phyloP scores from a whole-genome alignment of 2,113 vertebrate genomes.

The Periophthalmodon schlosseri region DNA sequence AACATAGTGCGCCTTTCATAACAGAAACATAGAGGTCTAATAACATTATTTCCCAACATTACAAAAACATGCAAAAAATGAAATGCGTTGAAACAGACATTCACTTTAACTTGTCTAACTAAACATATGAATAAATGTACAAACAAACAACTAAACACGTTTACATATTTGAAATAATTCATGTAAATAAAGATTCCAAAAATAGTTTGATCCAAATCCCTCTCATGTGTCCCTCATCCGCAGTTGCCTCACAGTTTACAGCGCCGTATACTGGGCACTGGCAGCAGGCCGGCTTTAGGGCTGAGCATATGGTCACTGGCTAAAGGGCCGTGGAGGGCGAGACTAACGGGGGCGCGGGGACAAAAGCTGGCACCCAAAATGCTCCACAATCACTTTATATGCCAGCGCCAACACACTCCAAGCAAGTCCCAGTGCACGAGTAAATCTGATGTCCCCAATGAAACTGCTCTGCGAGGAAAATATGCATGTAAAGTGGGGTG shows the following conservation, averaged over 20 bases:
- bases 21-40: no score
- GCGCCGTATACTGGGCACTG: background rate
- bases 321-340: constrained; percentile 31
- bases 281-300: constrained; percentile 42
- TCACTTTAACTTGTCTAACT: no score
- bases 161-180: background rate
- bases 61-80: no score
- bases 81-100: no score
- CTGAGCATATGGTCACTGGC: constrained; percentile 62
- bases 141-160: background rate
- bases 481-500: background rate
- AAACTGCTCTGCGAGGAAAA: background rate
- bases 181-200: background rate
- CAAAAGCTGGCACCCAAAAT: constrained; percentile 60
- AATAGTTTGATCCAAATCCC: background rate
- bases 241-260: background rate
- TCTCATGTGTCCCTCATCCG: background rate
- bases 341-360: constrained; percentile 31
- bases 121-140: background rate
- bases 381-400: constrained; percentile 56
- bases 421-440: constrained; percentile 14
- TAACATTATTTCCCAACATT: no score
- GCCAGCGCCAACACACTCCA: constrained; percentile 35
- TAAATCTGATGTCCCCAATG: background rate
- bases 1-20: no score